Evolutionary conservation across 2,888 invertebrate species (phyloP).

Genomic region (Morpho achilles): DNA sequence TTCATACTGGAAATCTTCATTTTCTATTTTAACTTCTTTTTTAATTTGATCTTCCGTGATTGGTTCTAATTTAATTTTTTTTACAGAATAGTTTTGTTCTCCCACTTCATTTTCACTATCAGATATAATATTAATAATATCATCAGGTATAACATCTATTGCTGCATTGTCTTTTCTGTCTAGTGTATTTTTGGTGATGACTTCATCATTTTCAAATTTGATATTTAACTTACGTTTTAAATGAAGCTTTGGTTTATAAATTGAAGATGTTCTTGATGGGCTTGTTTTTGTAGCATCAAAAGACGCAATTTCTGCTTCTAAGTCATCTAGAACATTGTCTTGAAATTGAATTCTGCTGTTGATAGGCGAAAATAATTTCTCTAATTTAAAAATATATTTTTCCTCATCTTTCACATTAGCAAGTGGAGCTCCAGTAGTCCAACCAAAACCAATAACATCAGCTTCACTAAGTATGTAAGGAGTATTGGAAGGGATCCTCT

Average conservation of each 20-base stretch:
- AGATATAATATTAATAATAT: constrained; percentile 40
- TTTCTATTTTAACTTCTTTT: constrained; percentile 46
- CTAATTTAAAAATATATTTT: constrained; percentile 60
- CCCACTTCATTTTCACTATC: constrained; percentile 49
- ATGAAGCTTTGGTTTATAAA: constrained; percentile 33
- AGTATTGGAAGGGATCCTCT: constrained; percentile 49
- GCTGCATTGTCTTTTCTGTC: neutral
- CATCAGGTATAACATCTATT: constrained; percentile 29
- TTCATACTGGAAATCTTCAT: constrained; percentile 54
- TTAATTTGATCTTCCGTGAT: constrained; percentile 34
- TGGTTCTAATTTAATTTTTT: constrained; percentile 45
- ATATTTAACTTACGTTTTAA: constrained; percentile 48
- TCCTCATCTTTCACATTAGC: constrained; percentile 48
- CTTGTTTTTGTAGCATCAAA: constrained; percentile 8
- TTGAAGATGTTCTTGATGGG: constrained; percentile 28
- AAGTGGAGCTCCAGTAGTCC: constrained; percentile 47
- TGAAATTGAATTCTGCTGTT: constrained; percentile 46
- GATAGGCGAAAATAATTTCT: constrained; percentile 37
- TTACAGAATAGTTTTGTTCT: constrained; percentile 17
- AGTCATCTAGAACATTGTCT: constrained; percentile 46
- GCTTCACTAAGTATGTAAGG: constrained; percentile 53
- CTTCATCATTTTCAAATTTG: constrained; percentile 19
- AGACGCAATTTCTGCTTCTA: constrained; percentile 37
- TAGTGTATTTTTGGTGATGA: neutral
- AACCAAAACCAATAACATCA: constrained; percentile 79